Conservation (phyloP, 2,888 invertebrate genomes). For the Endotricha flammealis region DNA sequence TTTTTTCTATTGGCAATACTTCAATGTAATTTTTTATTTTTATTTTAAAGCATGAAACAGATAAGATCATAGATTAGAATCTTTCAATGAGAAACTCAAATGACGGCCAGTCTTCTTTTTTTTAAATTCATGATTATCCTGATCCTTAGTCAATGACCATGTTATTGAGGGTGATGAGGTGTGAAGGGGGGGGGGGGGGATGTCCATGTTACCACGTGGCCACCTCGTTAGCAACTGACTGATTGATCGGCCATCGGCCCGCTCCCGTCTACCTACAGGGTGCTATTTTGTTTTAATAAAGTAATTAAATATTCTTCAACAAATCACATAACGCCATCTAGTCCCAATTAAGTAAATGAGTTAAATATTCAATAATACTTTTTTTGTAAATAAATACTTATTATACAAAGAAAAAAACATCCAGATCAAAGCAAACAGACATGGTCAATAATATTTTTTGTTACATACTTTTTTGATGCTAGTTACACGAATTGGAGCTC, state of each 20-base stretch:
- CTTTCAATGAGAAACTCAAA: not conserved
- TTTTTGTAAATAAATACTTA: too few relatives aligned
- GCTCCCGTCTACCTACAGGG: slow-evolving; percentile 47
- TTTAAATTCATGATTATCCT: slow-evolving; percentile 6
- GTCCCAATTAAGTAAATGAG: too few relatives aligned
- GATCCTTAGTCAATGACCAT: slow-evolving; percentile 19
- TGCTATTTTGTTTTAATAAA: too few relatives aligned
- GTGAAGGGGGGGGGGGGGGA: slow-evolving; percentile 16
- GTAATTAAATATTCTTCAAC: too few relatives aligned
- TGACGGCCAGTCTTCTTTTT: slow-evolving; percentile 2
- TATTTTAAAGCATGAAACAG: not conserved
- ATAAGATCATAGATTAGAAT: not conserved
- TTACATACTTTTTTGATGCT: too few relatives aligned
- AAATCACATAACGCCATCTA: too few relatives aligned
- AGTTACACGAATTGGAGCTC: too few relatives aligned
- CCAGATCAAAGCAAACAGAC: too few relatives aligned
- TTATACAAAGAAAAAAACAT: too few relatives aligned
- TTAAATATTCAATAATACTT: too few relatives aligned
- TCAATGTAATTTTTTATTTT: not conserved
- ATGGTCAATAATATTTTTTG: too few relatives aligned
- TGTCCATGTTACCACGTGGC: slow-evolving; percentile 43
- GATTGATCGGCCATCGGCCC: slow-evolving; percentile 68
- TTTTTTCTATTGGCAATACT: not conserved
- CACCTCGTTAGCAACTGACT: slow-evolving; percentile 69
- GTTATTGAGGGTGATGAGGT: slow-evolving; percentile 20